Percentiles rank a stretch among this genome's conserved stretches.
Evolutionary conservation across 2,888 invertebrate species (phyloP).

Genomic region (Limnephilus auricula): DNA sequence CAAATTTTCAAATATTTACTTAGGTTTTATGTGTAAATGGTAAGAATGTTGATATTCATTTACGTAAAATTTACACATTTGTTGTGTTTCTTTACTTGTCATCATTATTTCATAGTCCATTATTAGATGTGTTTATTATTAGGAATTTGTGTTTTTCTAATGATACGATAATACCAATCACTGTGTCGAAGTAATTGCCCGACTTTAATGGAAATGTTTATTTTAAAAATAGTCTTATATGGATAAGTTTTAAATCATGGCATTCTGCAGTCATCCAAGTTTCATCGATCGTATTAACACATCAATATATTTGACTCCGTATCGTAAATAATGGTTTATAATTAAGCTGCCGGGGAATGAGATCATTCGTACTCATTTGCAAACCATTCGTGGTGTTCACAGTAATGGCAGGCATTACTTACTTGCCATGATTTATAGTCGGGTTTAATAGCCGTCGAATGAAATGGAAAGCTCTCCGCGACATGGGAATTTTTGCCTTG

Average conservation of each 20-base stretch:
- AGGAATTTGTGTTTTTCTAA: background rate
- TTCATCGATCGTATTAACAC: background rate
- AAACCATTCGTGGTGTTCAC: background rate
- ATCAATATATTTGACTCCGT: background rate
- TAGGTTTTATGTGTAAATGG: background rate
- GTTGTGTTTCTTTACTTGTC: background rate
- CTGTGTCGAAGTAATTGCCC: background rate
- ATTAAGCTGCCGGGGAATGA: background rate
- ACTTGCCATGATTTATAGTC: slow-evolving; percentile 12
- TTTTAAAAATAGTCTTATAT: background rate
- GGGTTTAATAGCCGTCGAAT: background rate
- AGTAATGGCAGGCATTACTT: slow-evolving; percentile 8
- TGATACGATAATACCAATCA: background rate
- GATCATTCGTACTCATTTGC: slow-evolving; percentile 14
- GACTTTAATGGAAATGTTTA: background rate
- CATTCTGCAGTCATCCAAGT: background rate
- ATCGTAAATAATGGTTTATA: slow-evolving; percentile 14
- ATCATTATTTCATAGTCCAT: background rate
- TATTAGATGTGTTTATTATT: background rate
- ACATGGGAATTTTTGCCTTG: background rate
- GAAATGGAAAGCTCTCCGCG: slow-evolving; percentile 9
- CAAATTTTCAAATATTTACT: no score
- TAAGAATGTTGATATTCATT: background rate
- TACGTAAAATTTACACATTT: background rate
- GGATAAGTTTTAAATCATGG: background rate